Percentiles rank a stretch among this genome's conserved stretches.
Conservation (phyloP, 2,113 vertebrate species). For the Acanthochromis polyacanthus region DNA sequence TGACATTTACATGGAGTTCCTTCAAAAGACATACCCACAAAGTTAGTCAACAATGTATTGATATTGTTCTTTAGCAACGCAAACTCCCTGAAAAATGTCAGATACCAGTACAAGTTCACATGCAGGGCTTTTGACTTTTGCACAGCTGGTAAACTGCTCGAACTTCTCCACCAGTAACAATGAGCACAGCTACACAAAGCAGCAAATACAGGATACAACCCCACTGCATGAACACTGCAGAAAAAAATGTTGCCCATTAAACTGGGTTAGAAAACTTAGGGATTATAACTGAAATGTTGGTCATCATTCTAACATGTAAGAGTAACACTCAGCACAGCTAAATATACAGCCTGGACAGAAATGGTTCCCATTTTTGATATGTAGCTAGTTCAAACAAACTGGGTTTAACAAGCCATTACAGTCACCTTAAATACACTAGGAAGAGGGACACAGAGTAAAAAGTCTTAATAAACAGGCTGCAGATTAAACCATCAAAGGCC, state of each 20-base stretch:
- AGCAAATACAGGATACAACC: background rate
- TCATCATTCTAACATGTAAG: slow-evolving; percentile 18
- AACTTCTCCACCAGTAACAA: background rate
- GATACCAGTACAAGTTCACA: background rate
- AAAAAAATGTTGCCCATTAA: background rate
- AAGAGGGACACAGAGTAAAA: slow-evolving; percentile 17
- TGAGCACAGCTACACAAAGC: background rate
- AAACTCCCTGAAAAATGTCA: background rate
- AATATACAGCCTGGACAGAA: slow-evolving; percentile 49
- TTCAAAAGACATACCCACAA: too few species aligned
- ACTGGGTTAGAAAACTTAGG: slow-evolving; percentile 1
- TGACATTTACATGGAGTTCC: background rate
- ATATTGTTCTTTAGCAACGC: background rate
- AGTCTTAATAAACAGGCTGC: slow-evolving; percentile 19
- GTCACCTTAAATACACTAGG: slow-evolving; percentile 19
- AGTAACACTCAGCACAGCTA: slow-evolving; percentile 38
- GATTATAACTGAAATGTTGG: slow-evolving; percentile 29
- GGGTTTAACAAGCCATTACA: slow-evolving; percentile 10
- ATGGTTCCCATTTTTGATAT: slow-evolving; percentile 27
- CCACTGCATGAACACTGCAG: background rate
- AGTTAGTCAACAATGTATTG: too few species aligned
- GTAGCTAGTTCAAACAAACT: slow-evolving; percentile 14
- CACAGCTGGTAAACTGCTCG: background rate
- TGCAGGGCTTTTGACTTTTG: background rate
- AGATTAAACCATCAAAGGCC: slow-evolving; percentile 12